Percentiles rank a stretch among this genome's conserved stretches.
phyloP scores from a whole-genome alignment of 2,888 invertebrate species.

The Drosophila pseudotakahashii region DNA sequence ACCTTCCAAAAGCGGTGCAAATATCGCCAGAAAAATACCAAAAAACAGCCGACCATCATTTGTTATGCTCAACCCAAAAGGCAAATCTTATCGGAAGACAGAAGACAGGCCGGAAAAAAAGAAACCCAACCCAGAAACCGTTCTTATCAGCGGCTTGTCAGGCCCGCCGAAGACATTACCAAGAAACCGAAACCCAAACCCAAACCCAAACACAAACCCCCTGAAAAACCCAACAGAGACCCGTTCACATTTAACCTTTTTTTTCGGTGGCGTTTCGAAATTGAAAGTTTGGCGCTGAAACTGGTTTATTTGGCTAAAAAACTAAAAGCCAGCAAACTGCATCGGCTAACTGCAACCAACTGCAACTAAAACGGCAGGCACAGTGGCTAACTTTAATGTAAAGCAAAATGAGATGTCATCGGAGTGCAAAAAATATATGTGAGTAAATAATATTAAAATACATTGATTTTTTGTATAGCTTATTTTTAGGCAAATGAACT shows the following conservation, averaged over 20 bases:
- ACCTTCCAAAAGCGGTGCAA: neutral
- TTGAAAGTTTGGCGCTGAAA: slow-evolving; percentile 72
- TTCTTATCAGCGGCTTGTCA: slow-evolving; percentile 69
- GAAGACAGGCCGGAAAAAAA: slow-evolving; percentile 39
- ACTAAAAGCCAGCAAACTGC: slow-evolving; percentile 10
- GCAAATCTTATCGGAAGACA: slow-evolving; percentile 60
- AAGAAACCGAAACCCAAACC: slow-evolving; percentile 14
- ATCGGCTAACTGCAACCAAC: slow-evolving; percentile 26
- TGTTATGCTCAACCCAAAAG: slow-evolving; percentile 57
- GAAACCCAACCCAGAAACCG: slow-evolving; percentile 56
- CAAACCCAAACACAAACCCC: slow-evolving; percentile 1
- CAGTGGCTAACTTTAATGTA: slow-evolving; percentile 21
- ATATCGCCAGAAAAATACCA: neutral
- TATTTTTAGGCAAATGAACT: too few relatives aligned
- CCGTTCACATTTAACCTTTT: slow-evolving; percentile 70
- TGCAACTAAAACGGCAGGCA: slow-evolving; percentile 22
- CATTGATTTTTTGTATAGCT: too few relatives aligned
- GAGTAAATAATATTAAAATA: neutral
- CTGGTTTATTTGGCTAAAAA: slow-evolving; percentile 60
- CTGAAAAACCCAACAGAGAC: slow-evolving; percentile 6
- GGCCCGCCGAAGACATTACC: slow-evolving; percentile 47
- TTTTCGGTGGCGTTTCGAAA: slow-evolving; percentile 63
- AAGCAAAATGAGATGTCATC: neutral
- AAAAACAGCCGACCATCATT: slow-evolving; percentile 48
- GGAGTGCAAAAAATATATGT: neutral